Percentiles rank a stretch among this genome's conserved stretches.
Evolutionary conservation across 1,140 invertebrate species (phyloP).

Genomic region (Lutraria rhynchaena): DNA sequence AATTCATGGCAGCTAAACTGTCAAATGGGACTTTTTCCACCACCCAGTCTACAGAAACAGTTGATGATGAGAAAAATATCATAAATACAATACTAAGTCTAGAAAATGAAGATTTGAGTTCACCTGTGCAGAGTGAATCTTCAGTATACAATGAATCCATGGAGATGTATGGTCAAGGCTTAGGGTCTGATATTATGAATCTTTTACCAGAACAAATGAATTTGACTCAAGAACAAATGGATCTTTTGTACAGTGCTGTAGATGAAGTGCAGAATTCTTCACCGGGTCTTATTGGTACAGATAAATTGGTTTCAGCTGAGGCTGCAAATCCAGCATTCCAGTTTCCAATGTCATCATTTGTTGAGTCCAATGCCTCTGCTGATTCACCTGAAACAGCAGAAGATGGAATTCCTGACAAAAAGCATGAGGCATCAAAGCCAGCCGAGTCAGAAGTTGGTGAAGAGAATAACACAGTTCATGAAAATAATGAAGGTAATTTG

Average conservation of each 20-base stretch:
- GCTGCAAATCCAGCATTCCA: slow-evolving; percentile 7
- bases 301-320: slow-evolving; percentile 15
- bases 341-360: slow-evolving; percentile 8
- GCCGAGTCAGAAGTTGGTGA: neutral
- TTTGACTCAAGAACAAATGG: slow-evolving; percentile 76
- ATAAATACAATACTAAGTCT: slow-evolving; percentile 79
- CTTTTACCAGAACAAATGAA: slow-evolving; percentile 68
- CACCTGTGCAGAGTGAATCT: slow-evolving; percentile 40
- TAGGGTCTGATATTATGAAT: slow-evolving; percentile 60
- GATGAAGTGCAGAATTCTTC: slow-evolving; percentile 66
- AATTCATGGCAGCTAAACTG: slow-evolving; percentile 56
- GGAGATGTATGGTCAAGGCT: slow-evolving; percentile 60
- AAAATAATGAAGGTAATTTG: no score
- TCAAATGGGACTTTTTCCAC: slow-evolving; percentile 25
- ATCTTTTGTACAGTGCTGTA: slow-evolving; percentile 69
- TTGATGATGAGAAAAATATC: slow-evolving; percentile 75
- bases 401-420: neutral
- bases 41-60: slow-evolving; percentile 32
- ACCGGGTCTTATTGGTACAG: slow-evolving; percentile 33
- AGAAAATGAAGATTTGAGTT: slow-evolving; percentile 71
- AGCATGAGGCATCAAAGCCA: no score
- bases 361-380: neutral
- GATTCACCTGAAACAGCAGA: neutral
- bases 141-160: slow-evolving; percentile 39
- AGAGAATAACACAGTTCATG: no score